A percentile compares a stretch with the other conserved stretches of the same genome.
These are phyloP conservation scores for Baryphthengus martii DNA, from an alignment of 2,113 vertebrate genomes.

Conservation along the genomic window DNA sequence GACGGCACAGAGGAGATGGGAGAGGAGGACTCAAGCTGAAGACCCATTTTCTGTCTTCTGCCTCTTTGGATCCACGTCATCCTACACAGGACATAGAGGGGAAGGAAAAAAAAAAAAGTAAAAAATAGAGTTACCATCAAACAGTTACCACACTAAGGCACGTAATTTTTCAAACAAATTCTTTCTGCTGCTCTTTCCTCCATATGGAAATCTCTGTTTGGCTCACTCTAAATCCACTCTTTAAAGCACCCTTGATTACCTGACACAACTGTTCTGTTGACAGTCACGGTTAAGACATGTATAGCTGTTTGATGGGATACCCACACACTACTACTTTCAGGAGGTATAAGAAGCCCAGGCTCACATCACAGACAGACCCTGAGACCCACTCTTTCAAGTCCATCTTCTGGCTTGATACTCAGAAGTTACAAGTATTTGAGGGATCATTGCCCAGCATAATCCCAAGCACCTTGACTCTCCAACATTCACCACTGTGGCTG, in stretches of 20 bases:
- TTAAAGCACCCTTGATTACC: background rate
- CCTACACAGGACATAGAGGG: background rate
- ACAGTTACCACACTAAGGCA: background rate
- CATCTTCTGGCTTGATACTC: background rate
- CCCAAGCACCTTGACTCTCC: background rate
- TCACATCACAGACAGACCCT: background rate
- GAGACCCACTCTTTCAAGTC: background rate
- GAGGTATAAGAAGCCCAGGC: background rate
- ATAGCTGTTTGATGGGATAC: background rate
- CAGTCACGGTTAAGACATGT: fast-evolving
- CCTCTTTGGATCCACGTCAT: conserved; percentile 80
- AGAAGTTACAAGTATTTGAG: background rate
- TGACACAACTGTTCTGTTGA: background rate
- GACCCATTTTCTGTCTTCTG: conserved; percentile 82
- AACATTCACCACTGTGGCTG: background rate
- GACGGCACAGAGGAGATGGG: conserved; percentile 28
- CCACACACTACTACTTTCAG: fast-evolving
- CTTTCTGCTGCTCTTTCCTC: background rate
- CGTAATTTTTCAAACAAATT: background rate
- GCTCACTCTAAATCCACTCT: background rate
- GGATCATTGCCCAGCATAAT: background rate
- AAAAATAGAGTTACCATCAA: background rate
- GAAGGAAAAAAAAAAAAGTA: too few species aligned
- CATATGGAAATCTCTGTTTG: background rate
- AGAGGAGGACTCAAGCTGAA: conserved; percentile 70